Evolutionary conservation across 2,113 vertebrate species (phyloP), one percentile per base, ranked within the genome.

Genomic region (Cyanoderma ruficeps): DNA sequence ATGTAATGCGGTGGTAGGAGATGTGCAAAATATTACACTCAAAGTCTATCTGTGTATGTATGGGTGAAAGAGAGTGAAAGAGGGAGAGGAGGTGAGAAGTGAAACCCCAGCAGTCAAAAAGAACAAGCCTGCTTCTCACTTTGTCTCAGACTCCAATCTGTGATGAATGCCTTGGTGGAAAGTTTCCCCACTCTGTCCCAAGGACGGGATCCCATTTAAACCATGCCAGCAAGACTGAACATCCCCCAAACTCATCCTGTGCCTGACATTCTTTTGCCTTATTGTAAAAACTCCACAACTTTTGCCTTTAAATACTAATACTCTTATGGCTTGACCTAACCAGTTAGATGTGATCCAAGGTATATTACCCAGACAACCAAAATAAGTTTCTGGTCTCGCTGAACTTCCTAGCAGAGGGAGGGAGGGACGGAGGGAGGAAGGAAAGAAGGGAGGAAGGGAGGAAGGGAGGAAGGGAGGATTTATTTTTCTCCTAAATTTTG

Each of bases 1-100:
- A 91, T 89, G 71, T 75, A 92, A 93, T 92, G 70, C 78, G 23
- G 47, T 33, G 16, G 67, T 67, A 85, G 83, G 71, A 93, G 92
- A 93, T 80, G 92, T 68, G 81, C 90, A 88, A 91, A 92, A 90
- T 83, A 94, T 87, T 96, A 83, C 61, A 80, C 82, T 95, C 67
- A 46, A 93, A 94, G 94, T 96, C 91, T 91, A 79, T 68, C 31
- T 46, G 61, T 17, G 9, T 28, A 13, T 22, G 7, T 49, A 14
- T 28, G 39, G 67, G 30, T 82, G 64, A 90, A 53, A 83, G 10
- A n/a, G 39, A 44, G 24, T 67, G 55, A 86, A 53, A 72, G 30
- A 65, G 15, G 25, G 23, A 90, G 11, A 27, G 5, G 27, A 64
- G 33, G 59, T 78, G 50, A 63, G 2, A 4, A 28, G 19, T 63